These are phyloP conservation scores for Holotrichia oblita DNA, from an alignment of 1,140 invertebrate species.

Conservation along the genomic window DNA sequence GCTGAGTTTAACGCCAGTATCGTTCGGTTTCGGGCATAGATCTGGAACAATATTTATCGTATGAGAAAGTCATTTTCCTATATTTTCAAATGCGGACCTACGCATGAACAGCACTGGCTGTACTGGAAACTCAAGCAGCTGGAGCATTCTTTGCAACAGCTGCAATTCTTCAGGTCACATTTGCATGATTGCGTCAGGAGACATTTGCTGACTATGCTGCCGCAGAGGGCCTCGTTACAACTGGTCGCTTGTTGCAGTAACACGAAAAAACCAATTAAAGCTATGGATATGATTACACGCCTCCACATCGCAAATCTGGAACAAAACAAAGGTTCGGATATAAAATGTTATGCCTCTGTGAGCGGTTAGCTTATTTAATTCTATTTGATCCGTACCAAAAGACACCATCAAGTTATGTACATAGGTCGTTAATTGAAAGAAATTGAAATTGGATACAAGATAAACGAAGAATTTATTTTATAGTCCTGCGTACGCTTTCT, in stretches of 20 bases:
- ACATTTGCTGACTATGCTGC: constrained; percentile 94
- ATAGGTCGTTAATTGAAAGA: no score
- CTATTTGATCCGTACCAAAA: no score
- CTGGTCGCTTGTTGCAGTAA: constrained; percentile 43
- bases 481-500: no score
- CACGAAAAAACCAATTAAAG: constrained; percentile 41
- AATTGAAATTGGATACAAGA: no score
- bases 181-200: constrained; percentile 95
- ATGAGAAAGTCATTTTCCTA: not conserved
- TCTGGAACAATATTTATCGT: constrained; percentile 65
- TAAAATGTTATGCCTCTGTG: no score
- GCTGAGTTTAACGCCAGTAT: constrained; percentile 73
- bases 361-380: no score
- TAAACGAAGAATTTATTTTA: no score
- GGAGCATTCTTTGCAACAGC: constrained; percentile 92
- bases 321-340: no score
- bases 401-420: no score
- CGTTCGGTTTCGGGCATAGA: constrained; percentile 87
- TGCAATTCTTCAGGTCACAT: constrained; percentile 88
- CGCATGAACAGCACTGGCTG: constrained; percentile 94
- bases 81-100: constrained; percentile 68
- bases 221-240: constrained; percentile 92
- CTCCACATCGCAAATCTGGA: constrained; percentile 47
- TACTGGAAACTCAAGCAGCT: constrained; percentile 89
- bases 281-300: constrained; percentile 38